Evolutionary conservation across 2,888 invertebrate species (phyloP).

Genomic region (Hetaerina titia): DNA sequence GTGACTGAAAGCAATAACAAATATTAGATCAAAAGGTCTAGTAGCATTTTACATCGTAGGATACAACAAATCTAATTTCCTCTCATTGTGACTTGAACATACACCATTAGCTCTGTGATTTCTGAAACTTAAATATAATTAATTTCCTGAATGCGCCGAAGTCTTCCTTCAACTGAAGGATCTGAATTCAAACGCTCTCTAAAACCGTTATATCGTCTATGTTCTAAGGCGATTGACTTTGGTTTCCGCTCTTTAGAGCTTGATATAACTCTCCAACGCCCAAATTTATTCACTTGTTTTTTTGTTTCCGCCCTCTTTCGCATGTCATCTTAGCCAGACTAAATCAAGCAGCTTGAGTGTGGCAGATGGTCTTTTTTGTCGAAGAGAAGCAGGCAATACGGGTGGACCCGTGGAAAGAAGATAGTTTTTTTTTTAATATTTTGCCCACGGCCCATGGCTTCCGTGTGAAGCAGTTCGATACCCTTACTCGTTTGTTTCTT

Average conservation of each 20-base stretch:
- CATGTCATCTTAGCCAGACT: slow-evolving; percentile 38
- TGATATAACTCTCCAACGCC: not conserved
- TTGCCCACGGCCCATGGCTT: not conserved
- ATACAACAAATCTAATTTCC: no score
- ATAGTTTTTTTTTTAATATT: slow-evolving; percentile 25
- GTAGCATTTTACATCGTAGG: no score
- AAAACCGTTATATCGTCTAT: not conserved
- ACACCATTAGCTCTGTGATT: no score
- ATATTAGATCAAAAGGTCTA: no score
- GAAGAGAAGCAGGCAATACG: not conserved
- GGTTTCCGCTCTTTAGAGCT: not conserved
- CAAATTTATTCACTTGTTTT: not conserved
- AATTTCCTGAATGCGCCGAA: no score
- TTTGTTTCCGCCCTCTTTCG: not conserved
- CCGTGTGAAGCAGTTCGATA: slow-evolving; percentile 64
- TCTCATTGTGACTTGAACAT: no score
- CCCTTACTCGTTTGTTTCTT: slow-evolving; percentile 42
- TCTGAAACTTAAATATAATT: no score
- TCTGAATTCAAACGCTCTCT: no score
- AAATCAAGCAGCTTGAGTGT: slow-evolving; percentile 38
- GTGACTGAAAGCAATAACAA: no score
- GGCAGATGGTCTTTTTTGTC: slow-evolving; percentile 18
- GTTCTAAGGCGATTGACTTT: not conserved
- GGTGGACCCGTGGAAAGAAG: not conserved
- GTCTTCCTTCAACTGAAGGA: no score